Evolutionary conservation across 2,797 vertebrate species (phyloP), one percentile per base, ranked within the genome.

Genomic region (Acanthornis magna): DNA sequence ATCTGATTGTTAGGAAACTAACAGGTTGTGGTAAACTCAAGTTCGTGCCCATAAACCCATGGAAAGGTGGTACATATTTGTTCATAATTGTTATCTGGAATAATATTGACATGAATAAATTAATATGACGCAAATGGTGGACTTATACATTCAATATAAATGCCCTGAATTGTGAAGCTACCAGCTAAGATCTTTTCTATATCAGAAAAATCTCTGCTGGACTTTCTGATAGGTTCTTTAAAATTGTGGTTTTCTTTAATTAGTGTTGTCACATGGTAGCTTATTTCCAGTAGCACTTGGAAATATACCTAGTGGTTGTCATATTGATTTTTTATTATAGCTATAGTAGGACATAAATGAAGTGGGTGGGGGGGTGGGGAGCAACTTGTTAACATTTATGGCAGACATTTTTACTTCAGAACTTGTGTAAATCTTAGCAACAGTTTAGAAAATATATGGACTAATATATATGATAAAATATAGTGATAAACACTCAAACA

Each of bases 361-460:
- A 7, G 17, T 4, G 14, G 47, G 5, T 68, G 29, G 23, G 2
- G 11, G 8, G 12, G 2, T 1, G 29, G 8, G 9, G 11, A 72
- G 47, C 25, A 73, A 45, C 11, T 57, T 38, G 2, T n/a, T 74
- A 53, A n/a, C 16, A 18, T 67, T 83, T 85, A 16, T 48, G 71
- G 21, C 5, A 61, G 29, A 22, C 57, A 42, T 83, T 7, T n/a
- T 53, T 32, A 42, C 38, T 86, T 36, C 40, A 53, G 11, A 50
- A 51, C 42, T 21, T 43, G 6, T 43, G 23, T 40, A 62, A 79
- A 51, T 30, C 14, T 88, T 50, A 63, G 16, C 15, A 38, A 48
- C 5, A 26, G 50, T 67, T 88, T 75, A 76, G 22, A 74, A 67
- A 77, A 57, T 45, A 65, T 42, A 42, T 30, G 21, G 16, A 72